Percentiles rank a stretch among this genome's conserved stretches.
Evolutionary conservation across 64 coral and sea anemone genomes (phyloP).

Genomic region (Actinia equina): DNA sequence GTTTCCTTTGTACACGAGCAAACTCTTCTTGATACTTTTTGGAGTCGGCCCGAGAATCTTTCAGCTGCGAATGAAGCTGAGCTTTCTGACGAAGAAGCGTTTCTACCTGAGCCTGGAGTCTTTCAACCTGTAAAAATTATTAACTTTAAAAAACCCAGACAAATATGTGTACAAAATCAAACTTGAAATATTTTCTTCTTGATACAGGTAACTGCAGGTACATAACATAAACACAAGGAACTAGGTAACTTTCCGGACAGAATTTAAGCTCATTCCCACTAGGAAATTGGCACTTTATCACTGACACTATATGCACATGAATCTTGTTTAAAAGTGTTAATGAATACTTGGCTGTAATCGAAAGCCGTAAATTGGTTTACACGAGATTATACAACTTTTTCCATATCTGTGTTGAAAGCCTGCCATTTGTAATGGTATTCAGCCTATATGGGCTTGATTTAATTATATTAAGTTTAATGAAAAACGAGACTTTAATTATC

Average conservation of each 20-base stretch:
- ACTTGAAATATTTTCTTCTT: conserved; percentile 7
- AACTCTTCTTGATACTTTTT: conserved; percentile 84
- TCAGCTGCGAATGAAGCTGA: conserved; percentile 80
- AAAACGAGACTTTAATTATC: background rate
- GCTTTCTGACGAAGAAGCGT: conserved; percentile 88
- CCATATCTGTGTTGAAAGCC: background rate
- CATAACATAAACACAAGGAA: conserved; percentile 1
- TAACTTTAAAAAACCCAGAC: conserved; percentile 6
- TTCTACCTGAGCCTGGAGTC: conserved; percentile 76
- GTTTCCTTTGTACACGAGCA: conserved; percentile 71
- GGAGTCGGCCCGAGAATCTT: conserved; percentile 68
- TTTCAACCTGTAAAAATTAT: conserved; percentile 71
- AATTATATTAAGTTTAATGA: background rate
- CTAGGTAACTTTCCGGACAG: background rate
- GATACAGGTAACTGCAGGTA: conserved; percentile 13
- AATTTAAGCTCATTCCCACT: background rate
- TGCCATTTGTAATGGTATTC: background rate
- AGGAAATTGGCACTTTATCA: background rate
- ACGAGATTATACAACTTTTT: background rate
- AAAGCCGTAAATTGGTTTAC: background rate
- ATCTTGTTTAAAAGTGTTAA: conserved; percentile 15
- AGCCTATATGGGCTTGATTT: background rate
- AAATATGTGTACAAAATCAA: background rate
- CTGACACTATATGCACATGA: background rate
- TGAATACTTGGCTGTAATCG: background rate